Conservation (phyloP, 2,113 vertebrate species). For the Serilophus lunatus region DNA sequence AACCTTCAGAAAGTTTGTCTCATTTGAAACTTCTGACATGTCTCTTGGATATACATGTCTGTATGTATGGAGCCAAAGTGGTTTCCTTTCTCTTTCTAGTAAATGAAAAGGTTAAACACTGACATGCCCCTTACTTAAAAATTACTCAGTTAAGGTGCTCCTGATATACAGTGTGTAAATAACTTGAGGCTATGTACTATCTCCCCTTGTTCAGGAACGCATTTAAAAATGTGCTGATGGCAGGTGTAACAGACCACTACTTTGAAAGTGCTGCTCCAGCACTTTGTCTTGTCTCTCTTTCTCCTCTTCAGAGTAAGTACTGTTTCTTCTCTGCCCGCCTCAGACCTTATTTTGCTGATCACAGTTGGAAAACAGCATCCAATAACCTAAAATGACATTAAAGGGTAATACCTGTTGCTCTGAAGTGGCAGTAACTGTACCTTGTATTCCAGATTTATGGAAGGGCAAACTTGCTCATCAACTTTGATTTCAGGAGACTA, state of each 20-base stretch:
- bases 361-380: background rate
- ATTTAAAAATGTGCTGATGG: slow-evolving; percentile 29
- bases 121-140: background rate
- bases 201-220: background rate
- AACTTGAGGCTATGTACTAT: background rate
- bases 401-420: background rate
- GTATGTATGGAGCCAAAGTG: background rate
- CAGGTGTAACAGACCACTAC: background rate
- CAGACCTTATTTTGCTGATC: slow-evolving; percentile 7
- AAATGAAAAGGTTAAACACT: background rate
- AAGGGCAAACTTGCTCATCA: background rate
- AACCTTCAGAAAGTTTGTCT: background rate
- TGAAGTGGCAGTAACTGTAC: background rate
- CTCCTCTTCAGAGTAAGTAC: background rate
- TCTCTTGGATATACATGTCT: background rate
- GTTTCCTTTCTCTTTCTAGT: background rate
- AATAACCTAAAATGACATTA: background rate
- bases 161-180: background rate
- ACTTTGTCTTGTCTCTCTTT: background rate
- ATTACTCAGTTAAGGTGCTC: background rate
- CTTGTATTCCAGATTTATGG: background rate
- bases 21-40: background rate
- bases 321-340: background rate
- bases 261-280: slow-evolving; percentile 19
- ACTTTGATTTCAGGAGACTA: background rate